Evolutionary conservation across 92 coral and sea anemone species (phyloP).

Genomic region (Zoanthus sociatus): DNA sequence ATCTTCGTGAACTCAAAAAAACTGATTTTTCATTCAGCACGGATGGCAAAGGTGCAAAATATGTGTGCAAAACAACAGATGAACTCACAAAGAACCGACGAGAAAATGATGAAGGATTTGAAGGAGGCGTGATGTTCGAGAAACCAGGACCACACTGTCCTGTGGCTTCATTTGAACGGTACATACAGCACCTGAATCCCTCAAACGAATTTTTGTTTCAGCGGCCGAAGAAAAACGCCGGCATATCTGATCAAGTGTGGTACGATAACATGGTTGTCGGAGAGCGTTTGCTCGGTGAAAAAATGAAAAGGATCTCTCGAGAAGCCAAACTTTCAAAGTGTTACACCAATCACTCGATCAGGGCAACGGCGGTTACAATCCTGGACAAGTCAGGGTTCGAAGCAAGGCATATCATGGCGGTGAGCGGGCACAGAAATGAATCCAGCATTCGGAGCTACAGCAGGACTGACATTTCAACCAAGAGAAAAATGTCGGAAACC

Average conservation of each 20-base stretch:
- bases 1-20: not conserved
- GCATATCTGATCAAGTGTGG: constrained; percentile 52
- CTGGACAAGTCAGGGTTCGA: constrained; percentile 56
- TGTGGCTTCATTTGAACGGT: constrained; percentile 58
- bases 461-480: constrained; percentile 37
- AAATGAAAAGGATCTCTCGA: too few species aligned
- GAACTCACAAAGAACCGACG: constrained; percentile 32
- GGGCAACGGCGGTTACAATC: constrained; percentile 51
- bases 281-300: constrained; percentile 12
- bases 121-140: constrained; percentile 60
- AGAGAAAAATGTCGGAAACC: constrained; percentile 8
- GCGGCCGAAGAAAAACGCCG: constrained; percentile 57
- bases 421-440: constrained; percentile 48
- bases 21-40: not conserved
- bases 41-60: constrained; percentile 30
- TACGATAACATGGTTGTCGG: constrained; percentile 63
- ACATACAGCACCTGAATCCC: constrained; percentile 63
- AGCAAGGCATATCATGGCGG: constrained; percentile 44
- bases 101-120: constrained; percentile 48
- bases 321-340: constrained; percentile 43
- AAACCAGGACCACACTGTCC: constrained; percentile 66
- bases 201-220: constrained; percentile 63
- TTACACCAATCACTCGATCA: constrained; percentile 59
- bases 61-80: constrained; percentile 49
- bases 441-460: constrained; percentile 56